Percentiles rank a stretch among this genome's conserved stretches.
phyloP scores from a whole-genome alignment of 2,888 invertebrate genomes.

The Agapostemon virescens region DNA sequence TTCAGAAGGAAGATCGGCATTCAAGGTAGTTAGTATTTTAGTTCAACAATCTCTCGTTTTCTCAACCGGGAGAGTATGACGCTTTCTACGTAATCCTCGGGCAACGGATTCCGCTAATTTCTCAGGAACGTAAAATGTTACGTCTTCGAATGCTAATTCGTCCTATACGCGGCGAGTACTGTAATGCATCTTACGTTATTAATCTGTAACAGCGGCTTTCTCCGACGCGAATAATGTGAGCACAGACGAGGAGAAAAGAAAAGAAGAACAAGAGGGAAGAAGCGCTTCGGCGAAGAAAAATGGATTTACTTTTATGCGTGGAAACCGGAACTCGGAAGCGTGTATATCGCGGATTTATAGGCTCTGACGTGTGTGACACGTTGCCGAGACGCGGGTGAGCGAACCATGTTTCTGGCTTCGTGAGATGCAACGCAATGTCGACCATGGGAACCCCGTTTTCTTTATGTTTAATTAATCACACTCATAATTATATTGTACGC shows the following conservation, averaged over 20 bases:
- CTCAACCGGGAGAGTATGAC: constrained; percentile 18
- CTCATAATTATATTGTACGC: constrained; percentile 52
- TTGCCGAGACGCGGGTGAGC: constrained; percentile 8
- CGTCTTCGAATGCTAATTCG: constrained; percentile 50
- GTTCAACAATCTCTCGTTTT: constrained; percentile 6
- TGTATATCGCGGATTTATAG: constrained; percentile 46
- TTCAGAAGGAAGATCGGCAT: neutral
- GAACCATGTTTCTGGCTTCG: constrained; percentile 29
- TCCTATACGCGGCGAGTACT: constrained; percentile 26
- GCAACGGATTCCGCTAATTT: constrained; percentile 28
- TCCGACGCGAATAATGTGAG: constrained; percentile 7
- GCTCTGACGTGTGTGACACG: constrained; percentile 39
- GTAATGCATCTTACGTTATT: constrained; percentile 54
- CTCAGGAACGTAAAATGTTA: constrained; percentile 52
- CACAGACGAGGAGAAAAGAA: constrained; percentile 1
- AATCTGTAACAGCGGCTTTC: constrained; percentile 47
- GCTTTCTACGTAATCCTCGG: constrained; percentile 41
- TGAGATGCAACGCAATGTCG: constrained; percentile 58
- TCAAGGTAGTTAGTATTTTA: neutral
- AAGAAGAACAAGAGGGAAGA: neutral
- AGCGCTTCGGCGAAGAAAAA: constrained; percentile 12
- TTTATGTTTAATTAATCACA: constrained; percentile 56
- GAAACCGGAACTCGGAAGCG: constrained; percentile 59
- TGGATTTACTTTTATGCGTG: constrained; percentile 42
- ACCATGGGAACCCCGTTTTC: constrained; percentile 54